Evolutionary conservation across 2,113 vertebrate genomes (phyloP), one percentile per base, ranked within the genome.

Genomic region (Nerophis ophidion): DNA sequence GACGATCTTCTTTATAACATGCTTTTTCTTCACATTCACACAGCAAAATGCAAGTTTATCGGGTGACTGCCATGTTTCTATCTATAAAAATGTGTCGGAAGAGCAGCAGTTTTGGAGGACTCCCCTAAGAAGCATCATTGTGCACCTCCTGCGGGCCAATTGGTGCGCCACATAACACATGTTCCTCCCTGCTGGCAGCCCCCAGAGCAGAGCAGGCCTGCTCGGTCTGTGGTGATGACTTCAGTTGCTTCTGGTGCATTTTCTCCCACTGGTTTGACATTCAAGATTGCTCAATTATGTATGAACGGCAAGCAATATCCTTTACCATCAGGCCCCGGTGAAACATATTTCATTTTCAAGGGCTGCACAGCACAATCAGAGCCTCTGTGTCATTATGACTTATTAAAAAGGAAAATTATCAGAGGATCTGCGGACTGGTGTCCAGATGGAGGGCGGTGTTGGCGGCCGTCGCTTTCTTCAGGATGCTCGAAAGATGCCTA

Each of bases 271-370:
- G 87, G 84, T 88, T 89, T 91, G 90, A 91, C 90, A 90, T 91
- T 91, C 89, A 91, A 86, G 85, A 91, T 89, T 84, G 82, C 88
- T 91, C 88, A 91, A 91, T 91, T 91, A 91, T 91, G 89, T 89
- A 91, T 91, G 89, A 90, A 90, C 89, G 79, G 84, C 87, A 89
- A 89, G 88, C 87, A 91, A 91, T 91, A 91, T 91, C 89, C 89
- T 89, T 90, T 89, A 88, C 89, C 85, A 88, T 89, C 89, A 89
- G 83, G 84, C 87, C 87, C 88, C 69, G 42, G 87, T 87, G 86
- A 82, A 89, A 88, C 87, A 89, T 90, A 90, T 90, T 90, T 90
- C 87, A 90, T 90, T 88, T 91, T 89, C 86, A 86, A 85, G 82
- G 84, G 84, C 84, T 89, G 87, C 87, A 74, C 86, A 85, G 86